Base-by-base conservation (phyloP, 2,888 invertebrate species). In the Charanyca ferruginea region DNA sequence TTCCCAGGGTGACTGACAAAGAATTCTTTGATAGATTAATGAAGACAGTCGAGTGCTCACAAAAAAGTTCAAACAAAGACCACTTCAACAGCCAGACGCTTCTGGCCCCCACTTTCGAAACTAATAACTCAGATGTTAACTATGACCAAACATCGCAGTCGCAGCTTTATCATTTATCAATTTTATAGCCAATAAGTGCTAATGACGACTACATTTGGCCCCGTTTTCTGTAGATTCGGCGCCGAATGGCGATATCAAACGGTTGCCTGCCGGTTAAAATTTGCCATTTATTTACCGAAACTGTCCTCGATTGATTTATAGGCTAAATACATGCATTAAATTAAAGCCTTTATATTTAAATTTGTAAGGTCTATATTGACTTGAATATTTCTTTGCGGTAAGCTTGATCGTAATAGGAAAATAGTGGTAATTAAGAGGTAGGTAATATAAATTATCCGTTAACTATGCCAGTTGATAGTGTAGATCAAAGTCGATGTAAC, bases 1-100 rank as follows among this genome's bases (percentile, higher is more conserved):
- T 88, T 89, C 90, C 85, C 90, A 90, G 85, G 87, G 72, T 66
- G 41, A 47, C 55, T 61, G 38, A 89, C 89, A 90, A 88, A 80
- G 85, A 74, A 48, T 60, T 76, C 87, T 86, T 90, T 91, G 84
- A 89, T 70, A 70, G 66, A 73, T 66, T 63, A 73, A 79, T 75
- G 73, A 64, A 66, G 80, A 81, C 68, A 70, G 77, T 77, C 66
- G 61, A 76, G 74, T 70, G 76, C 53, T 61, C 55, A 79, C 74
- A 81, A 83, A 85, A 83, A 82, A 77, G 13, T 25, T 65, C 62
- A 42, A 77, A 83, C 81, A 85, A 85, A 84, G 74, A 38, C 25
- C 63, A 79, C 66, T 76, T 66, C 64, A 66, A 42, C 32, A 18
- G 53, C 72, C 83, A 81, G 79, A 80, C 72, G 67, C 67, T 53